These are phyloP conservation scores for Cyprinella venusta DNA, from an alignment of 2,797 vertebrate species.

Conservation along the genomic window DNA sequence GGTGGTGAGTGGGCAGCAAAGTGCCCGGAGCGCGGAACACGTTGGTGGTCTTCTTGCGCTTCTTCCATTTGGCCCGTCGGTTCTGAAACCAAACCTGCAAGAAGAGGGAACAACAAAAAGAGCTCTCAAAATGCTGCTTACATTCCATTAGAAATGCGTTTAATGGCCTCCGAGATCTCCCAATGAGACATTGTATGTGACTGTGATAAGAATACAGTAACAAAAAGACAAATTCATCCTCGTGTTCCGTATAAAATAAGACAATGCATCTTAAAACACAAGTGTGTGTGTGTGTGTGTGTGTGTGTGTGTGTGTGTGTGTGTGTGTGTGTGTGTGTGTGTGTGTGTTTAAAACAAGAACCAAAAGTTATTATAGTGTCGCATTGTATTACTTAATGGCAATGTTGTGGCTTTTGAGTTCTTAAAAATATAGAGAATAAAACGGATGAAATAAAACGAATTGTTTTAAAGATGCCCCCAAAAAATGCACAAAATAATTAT, in stretches of 20 bases:
- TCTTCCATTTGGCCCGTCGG: constrained; percentile 97
- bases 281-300: not conserved
- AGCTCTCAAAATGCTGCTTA: not conserved
- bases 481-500: not conserved
- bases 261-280: not conserved
- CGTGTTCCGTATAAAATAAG: not conserved
- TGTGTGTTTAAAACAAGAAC: not conserved
- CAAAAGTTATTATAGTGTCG: not conserved
- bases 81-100: constrained; percentile 98
- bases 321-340: not conserved
- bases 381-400: not conserved
- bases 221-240: not conserved
- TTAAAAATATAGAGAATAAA: not conserved
- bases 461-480: not conserved
- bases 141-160: not conserved
- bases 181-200: not conserved
- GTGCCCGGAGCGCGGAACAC: constrained; percentile 94
- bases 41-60: constrained; percentile 98
- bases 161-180: not conserved
- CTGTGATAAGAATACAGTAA: not conserved
- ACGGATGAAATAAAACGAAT: not conserved
- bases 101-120: not conserved
- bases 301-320: not conserved
- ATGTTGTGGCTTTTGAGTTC: not conserved
- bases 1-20: constrained; percentile 87